Base-by-base conservation (phyloP, 2,797 vertebrate genomes). In the Microchirus variegatus region DNA sequence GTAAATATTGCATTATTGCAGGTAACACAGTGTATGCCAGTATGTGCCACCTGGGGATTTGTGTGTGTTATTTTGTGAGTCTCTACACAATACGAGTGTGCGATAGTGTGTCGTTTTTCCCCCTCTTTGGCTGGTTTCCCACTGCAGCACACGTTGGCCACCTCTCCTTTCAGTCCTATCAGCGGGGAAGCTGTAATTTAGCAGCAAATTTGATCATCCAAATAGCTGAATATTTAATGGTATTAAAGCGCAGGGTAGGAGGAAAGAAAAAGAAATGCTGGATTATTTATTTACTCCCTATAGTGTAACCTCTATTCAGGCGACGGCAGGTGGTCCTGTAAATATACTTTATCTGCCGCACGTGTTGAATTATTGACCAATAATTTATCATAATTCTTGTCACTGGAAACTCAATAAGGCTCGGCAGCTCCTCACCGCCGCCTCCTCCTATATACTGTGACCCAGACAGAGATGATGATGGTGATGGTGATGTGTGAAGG, bases 161-260 rank as follows among this genome's bases (percentile, higher is more conserved):
- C 78, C 73, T 69, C 86, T 86, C 83, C 70, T 84, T 84, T 75
- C 76, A 66, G 70, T 74, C 67, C 70, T 81, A 84, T 85, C 89
- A 87, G 85, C 89, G 45, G 85, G 85, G 87, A 88, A 77, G 80
- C 88, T 89, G 93, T 95, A 95, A 96, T 97, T 96, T 94, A 94
- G 91, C 94, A 93, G 95, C 93, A 95, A 95, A 96, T 95, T 93
- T 90, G 93, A 96, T 96, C 93, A 95, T 94, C 93, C 94, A 93
- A 95, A 95, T 95, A 94, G 92, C 93, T 97, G 95, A 97, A 97
- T 97, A 96, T 97, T 98, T 98, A 95, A 98, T 96, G 93, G 86
- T 94, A 95, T 96, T 96, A 96, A 95, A 97, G 89, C 92, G 11
- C 65, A 44, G 67, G 59, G 53, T 83, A 50, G 10, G 11, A 60